These are phyloP conservation scores for Leuciscus waleckii DNA, from an alignment of 2,797 vertebrate genomes.

Conservation along the genomic window DNA sequence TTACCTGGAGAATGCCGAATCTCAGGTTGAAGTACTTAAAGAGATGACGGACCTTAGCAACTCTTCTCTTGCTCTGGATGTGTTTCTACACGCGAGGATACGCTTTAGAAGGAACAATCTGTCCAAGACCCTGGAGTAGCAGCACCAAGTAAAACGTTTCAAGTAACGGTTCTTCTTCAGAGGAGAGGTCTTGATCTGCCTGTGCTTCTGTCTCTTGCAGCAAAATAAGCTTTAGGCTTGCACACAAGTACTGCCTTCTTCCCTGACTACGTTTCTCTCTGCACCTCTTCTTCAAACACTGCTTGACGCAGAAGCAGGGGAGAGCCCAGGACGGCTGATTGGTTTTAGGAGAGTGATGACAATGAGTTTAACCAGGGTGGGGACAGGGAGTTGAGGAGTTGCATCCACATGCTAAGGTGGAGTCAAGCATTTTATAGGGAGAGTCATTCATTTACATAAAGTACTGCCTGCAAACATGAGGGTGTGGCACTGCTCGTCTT, in stretches of 20 bases:
- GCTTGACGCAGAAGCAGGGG: constrained; percentile 66
- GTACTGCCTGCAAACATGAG: constrained; percentile 28
- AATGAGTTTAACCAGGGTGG: constrained; percentile 65
- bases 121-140: constrained; percentile 43
- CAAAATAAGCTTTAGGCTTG: constrained; percentile 30
- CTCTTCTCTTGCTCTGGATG: constrained; percentile 43
- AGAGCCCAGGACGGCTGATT: constrained; percentile 54
- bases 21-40: neutral
- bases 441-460: constrained; percentile 24
- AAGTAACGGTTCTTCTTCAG: constrained; percentile 72
- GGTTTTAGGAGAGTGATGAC: constrained; percentile 64
- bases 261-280: constrained; percentile 54
- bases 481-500: constrained; percentile 25
- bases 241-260: constrained; percentile 46
- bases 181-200: constrained; percentile 66
- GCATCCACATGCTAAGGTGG: constrained; percentile 63
- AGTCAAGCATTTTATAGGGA: constrained; percentile 36
- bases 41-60: constrained; percentile 6
- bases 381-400: constrained; percentile 51
- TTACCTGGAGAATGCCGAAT: constrained; percentile 6
- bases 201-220: constrained; percentile 18
- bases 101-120: constrained; percentile 65
- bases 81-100: constrained; percentile 70
- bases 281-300: constrained; percentile 72
- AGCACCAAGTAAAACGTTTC: constrained; percentile 59